phyloP scores from a whole-genome alignment of 1,140 invertebrate genomes.

The Pachypeltis micranthus region DNA sequence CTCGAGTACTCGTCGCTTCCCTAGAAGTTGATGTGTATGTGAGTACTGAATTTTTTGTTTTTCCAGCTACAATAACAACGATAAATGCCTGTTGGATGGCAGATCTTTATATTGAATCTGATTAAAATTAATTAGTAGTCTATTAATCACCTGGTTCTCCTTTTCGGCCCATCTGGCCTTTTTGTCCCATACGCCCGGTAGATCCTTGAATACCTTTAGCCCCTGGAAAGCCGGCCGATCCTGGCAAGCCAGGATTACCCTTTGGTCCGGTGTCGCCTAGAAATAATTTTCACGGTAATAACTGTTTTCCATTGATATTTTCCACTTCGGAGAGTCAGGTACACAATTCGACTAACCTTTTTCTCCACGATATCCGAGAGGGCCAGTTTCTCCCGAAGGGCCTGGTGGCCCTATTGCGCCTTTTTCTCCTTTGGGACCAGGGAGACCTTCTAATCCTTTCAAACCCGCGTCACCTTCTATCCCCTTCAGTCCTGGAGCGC shows the following conservation, averaged over 20 bases:
- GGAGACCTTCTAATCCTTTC: conserved; percentile 5
- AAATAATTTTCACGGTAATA: background rate
- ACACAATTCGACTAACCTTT: conserved; percentile 30
- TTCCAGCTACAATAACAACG: no score
- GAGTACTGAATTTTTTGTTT: no score
- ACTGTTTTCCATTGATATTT: no score
- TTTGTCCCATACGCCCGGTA: conserved; percentile 43
- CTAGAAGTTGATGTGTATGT: no score
- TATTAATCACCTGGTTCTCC: conserved; percentile 6
- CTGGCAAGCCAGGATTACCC: conserved; percentile 17
- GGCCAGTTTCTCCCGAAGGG: conserved; percentile 44
- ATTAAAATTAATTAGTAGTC: no score
- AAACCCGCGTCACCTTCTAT: background rate
- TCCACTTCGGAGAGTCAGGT: no score
- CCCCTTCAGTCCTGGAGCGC: conserved; percentile 1
- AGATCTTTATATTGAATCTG: no score
- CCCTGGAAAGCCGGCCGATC: conserved; percentile 18
- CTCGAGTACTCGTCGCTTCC: no score
- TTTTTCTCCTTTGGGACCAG: conserved; percentile 57
- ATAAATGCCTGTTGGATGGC: no score
- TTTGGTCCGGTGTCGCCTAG: conserved; percentile 12
- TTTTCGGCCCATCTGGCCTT: conserved; percentile 5
- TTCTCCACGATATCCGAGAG: conserved; percentile 45
- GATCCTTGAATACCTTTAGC: conserved; percentile 46
- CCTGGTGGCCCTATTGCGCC: conserved; percentile 53